Evolutionary conservation across 2,113 vertebrate species (phyloP).

Genomic region (Anseranas semipalmata): DNA sequence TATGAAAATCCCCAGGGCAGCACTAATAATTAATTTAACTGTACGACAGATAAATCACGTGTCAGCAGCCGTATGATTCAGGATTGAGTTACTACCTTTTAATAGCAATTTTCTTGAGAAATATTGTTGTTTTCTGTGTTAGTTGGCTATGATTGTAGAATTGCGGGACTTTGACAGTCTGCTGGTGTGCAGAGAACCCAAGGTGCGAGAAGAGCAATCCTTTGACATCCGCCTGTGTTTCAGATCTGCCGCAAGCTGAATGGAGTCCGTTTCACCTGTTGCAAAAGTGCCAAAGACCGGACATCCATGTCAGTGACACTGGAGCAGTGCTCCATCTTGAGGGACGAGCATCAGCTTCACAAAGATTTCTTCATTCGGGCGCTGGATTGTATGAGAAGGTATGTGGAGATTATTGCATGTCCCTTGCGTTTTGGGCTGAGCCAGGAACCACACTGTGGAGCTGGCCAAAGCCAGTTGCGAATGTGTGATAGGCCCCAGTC

Average conservation of each 20-base stretch:
- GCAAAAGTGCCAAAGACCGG: slow-evolving; percentile 99
- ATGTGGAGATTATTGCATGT: not conserved
- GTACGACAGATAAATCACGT: not conserved
- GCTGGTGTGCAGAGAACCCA: not conserved
- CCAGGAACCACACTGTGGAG: not conserved
- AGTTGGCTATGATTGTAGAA: not conserved
- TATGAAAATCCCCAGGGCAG: not conserved
- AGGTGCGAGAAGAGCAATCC: not conserved
- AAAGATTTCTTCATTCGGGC: slow-evolving; percentile 94
- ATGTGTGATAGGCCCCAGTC: fast-evolving
- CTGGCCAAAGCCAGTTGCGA: not conserved
- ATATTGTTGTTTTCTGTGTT: fast-evolving
- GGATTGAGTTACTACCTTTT: not conserved
- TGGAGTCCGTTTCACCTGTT: slow-evolving; percentile 96
- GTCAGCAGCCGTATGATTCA: not conserved
- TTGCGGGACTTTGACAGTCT: not conserved
- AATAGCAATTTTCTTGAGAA: not conserved
- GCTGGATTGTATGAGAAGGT: slow-evolving; percentile 98
- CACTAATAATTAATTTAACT: not conserved
- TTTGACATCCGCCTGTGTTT: not conserved
- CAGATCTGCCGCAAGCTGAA: slow-evolving; percentile 97
- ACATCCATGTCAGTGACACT: slow-evolving; percentile 98
- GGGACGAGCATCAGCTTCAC: slow-evolving; percentile 94
- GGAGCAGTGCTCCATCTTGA: slow-evolving; percentile 93
- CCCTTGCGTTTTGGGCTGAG: not conserved